Conservation (phyloP, 2,113 vertebrate species). For the Aegithalos caudatus region DNA sequence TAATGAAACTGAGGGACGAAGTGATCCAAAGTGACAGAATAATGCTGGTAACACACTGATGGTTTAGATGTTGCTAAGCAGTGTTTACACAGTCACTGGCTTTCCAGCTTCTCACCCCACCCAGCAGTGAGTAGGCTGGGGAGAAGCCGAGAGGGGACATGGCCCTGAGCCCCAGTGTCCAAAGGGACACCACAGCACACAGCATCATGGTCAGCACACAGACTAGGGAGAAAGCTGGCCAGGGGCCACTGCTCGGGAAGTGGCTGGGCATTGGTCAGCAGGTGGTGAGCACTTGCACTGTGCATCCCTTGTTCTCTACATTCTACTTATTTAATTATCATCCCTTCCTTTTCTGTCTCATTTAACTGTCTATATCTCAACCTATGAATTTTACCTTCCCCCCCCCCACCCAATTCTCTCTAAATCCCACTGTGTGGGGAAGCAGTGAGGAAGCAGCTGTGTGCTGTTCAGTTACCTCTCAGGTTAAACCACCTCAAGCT, state of each 20-base stretch:
- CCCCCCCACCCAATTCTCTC: not conserved
- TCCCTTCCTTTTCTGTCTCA: not conserved
- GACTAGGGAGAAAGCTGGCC: not conserved
- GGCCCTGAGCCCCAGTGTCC: not conserved
- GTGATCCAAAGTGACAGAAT: not conserved
- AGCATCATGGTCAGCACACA: not conserved
- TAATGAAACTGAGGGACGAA: not conserved
- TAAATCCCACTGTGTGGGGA: not conserved
- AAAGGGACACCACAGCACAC: not conserved
- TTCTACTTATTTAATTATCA: not conserved
- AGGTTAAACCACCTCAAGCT: not conserved
- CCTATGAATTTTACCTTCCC: not conserved
- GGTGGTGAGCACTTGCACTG: not conserved
- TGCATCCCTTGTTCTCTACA: not conserved
- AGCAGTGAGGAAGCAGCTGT: not conserved
- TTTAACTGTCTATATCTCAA: not conserved
- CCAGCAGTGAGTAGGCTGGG: not conserved
- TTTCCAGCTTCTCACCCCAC: not conserved
- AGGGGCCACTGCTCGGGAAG: not conserved
- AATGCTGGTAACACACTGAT: not conserved
- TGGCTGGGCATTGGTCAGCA: not conserved
- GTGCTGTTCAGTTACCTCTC: not conserved
- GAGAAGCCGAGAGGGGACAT: not conserved
- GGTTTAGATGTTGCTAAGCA: not conserved
- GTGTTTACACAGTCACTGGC: not conserved